Evolutionary conservation across 2,113 vertebrate genomes (phyloP).

Genomic region (Notothenia rossii): DNA sequence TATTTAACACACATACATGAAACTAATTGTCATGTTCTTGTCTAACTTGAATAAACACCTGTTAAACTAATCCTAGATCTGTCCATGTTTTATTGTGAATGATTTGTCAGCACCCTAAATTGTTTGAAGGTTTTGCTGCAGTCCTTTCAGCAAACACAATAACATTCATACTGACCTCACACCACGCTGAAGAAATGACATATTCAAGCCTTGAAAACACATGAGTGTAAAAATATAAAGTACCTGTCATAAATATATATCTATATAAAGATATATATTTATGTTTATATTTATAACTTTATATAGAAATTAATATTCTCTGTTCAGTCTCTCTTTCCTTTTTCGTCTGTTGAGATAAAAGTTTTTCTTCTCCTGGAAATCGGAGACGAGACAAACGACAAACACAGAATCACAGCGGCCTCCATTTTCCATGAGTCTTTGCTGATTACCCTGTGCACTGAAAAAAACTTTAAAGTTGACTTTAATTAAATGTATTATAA

Average conservation of each 20-base stretch:
- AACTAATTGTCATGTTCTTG: too few species aligned
- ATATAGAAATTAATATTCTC: conserved; percentile 71
- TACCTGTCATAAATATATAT: conserved; percentile 73
- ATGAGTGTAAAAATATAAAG: conserved; percentile 79
- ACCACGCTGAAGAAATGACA: conserved; percentile 41
- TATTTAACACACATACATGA: too few species aligned
- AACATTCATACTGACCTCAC: conserved; percentile 35
- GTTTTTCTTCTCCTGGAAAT: conserved; percentile 20
- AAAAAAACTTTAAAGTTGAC: too few species aligned
- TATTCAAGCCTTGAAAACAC: conserved; percentile 71
- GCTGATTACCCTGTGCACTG: not conserved
- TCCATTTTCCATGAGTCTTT: not conserved
- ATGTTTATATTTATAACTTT: conserved; percentile 50
- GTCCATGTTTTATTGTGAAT: not conserved
- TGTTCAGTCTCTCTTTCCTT: conserved; percentile 47
- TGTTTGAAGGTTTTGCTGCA: not conserved
- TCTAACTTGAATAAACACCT: too few species aligned
- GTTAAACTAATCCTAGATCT: not conserved
- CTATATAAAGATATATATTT: conserved; percentile 47
- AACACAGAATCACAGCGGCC: conserved; percentile 4
- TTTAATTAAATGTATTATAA: too few species aligned
- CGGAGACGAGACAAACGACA: conserved; percentile 23
- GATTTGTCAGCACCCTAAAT: not conserved
- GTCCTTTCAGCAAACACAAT: not conserved
- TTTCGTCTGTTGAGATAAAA: conserved; percentile 11